Conservation (phyloP, 2,797 vertebrate species). For the Loriculus beryllinus region DNA sequence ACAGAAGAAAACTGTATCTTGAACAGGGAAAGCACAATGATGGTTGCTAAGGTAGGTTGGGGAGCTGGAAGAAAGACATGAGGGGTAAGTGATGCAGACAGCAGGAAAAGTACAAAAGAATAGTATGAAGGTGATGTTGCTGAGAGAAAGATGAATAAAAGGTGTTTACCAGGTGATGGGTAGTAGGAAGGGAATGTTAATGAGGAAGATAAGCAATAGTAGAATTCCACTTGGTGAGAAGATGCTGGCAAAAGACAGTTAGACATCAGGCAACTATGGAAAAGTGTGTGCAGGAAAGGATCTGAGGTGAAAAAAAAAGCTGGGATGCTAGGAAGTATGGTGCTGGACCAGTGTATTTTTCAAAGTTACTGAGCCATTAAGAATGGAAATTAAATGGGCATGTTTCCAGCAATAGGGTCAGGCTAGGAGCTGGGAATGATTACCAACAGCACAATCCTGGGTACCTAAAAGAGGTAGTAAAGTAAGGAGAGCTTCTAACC, state of each 20-base stretch:
- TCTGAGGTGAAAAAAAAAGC: not conserved
- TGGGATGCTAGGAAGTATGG: not conserved
- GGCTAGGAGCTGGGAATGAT: not conserved
- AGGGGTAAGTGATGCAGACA: not conserved
- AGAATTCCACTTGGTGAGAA: not conserved
- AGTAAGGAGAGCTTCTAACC: not conserved
- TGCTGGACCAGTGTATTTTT: not conserved
- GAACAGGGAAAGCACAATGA: not conserved
- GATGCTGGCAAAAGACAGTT: not conserved
- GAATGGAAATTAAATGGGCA: not conserved
- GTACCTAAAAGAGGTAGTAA: not conserved
- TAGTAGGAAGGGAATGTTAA: not conserved
- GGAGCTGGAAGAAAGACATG: not conserved
- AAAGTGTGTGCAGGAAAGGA: not conserved
- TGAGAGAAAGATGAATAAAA: not conserved
- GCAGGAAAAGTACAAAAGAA: not conserved
- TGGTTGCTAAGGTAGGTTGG: not conserved
- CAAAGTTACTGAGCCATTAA: not conserved
- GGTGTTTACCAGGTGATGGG: not conserved
- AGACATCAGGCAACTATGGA: not conserved
- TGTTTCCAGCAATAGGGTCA: not conserved
- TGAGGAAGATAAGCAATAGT: not conserved
- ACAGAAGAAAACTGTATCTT: not conserved
- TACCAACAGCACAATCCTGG: not conserved
- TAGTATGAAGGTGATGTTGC: not conserved